Evolutionary conservation across 1,140 invertebrate genomes (phyloP), one percentile per base, ranked within the genome.

Genomic region (Eumeta japonica): DNA sequence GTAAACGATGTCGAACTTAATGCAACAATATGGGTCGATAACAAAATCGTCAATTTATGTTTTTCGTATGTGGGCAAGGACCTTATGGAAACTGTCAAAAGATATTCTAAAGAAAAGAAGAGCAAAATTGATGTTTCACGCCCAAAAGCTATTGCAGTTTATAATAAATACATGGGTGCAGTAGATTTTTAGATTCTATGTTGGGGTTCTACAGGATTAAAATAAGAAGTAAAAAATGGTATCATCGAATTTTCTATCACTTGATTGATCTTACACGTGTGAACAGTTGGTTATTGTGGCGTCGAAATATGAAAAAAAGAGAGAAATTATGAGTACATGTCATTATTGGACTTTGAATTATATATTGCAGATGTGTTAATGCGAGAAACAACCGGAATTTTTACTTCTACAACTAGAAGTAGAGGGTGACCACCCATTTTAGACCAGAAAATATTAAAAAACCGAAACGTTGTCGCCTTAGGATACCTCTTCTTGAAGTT

Each of bases 41-140:
- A 50, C 16, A 65, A 57, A 43, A 12, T 20, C 11, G 58, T 67
- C 16, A 46, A 41, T 36, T 43, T 70, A 10, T 41, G 45, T 10
- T 64, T 52, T 12, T 55, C 46, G 19, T 54, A 51, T 46, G 43
- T 45, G 15, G 56, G 58, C 24, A 37, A 41, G 20, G 29, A 39
- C 10, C 37, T 29, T 5, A 24, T 16, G 11, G 13, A 3, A 4
- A 19, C 16, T 1, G 37, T 39, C 2, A 30, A 20, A 31, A 18
- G 37, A 9, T 39, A 17, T 11, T 9, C 10, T 9, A 38, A 38
- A 28, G 17, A 17, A 13, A 17, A 38, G 19, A 38, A 31, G 18
- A 7, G 7, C n/a, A 10, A 20, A 18, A 18, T 28, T 16, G 27
- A 37, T 37, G 15, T 52, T 14, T 9, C 27, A 16, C 40, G 46